These are phyloP conservation scores for Spheniscus humboldti DNA, from an alignment of 2,797 vertebrate species.

Conservation along the genomic window DNA sequence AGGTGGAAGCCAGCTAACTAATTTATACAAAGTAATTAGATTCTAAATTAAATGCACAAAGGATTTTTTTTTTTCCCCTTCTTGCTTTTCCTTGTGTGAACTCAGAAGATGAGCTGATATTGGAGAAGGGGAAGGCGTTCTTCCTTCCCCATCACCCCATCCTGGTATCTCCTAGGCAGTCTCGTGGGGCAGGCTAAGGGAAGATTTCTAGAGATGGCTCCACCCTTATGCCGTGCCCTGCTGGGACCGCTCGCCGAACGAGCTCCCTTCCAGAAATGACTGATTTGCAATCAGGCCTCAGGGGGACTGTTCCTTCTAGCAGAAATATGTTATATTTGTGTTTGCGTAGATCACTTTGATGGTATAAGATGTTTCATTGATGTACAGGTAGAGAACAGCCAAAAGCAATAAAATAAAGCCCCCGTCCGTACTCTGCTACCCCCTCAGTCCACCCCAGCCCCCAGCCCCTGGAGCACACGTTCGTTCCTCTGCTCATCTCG, in stretches of 20 bases:
- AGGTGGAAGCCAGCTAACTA: constrained; percentile 30
- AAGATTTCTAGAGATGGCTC: neutral
- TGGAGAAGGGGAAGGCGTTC: neutral
- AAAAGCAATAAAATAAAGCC: neutral
- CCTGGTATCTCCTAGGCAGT: no score
- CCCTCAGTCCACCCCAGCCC: neutral
- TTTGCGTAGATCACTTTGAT: neutral
- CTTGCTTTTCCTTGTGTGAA: neutral
- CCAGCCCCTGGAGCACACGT: accelerated
- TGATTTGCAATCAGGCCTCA: neutral
- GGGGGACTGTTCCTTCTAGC: neutral
- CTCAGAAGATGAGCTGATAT: neutral
- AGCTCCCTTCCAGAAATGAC: neutral
- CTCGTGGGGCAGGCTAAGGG: neutral
- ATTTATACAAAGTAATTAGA: constrained; percentile 5
- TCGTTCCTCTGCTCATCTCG: neutral
- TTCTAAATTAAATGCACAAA: constrained; percentile 5
- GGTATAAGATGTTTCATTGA: neutral
- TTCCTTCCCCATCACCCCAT: neutral
- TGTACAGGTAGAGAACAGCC: neutral
- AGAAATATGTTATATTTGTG: neutral
- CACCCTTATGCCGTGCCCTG: neutral
- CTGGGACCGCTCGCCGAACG: accelerated
- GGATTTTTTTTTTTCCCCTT: neutral
- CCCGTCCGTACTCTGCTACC: neutral